Percentiles rank a stretch among this genome's conserved stretches.
Conservation (phyloP, 2,888 invertebrate genomes). For the Oscheius sp. region DNA sequence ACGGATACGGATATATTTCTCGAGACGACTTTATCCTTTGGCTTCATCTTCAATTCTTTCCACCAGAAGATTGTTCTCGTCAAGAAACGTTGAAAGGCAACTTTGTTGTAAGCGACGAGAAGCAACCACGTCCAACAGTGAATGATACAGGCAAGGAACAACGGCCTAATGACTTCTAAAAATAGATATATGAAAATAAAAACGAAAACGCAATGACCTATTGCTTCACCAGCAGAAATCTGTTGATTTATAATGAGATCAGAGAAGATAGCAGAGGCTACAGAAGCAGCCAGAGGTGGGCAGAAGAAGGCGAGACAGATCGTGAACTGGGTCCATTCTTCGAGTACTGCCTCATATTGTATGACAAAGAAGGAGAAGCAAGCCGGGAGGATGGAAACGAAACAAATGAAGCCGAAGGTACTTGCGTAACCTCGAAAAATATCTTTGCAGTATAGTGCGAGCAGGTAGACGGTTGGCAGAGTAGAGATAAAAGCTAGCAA, state of each 20-base stretch:
- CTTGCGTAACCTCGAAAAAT: not conserved
- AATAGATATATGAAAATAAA: not conserved
- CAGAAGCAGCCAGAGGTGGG: conserved; percentile 4
- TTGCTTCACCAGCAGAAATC: not conserved
- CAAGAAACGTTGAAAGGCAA: not conserved
- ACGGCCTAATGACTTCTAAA: not conserved
- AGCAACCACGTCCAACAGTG: conserved; percentile 3
- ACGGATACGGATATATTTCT: too few species aligned
- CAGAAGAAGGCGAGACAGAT: not conserved
- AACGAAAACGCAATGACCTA: not conserved
- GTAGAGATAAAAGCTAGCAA: not conserved
- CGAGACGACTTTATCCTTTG: too few species aligned
- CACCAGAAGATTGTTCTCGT: not conserved
- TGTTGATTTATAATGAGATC: not conserved
- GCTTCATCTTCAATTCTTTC: not conserved
- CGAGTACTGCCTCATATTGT: conserved; percentile 12
- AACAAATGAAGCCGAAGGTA: not conserved
- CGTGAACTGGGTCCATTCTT: not conserved
- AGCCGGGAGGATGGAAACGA: not conserved
- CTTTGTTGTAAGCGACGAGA: not conserved
- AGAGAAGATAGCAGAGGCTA: not conserved
- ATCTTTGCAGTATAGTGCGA: conserved; percentile 2
- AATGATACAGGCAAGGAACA: not conserved
- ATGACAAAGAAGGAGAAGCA: not conserved
- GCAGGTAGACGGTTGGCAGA: conserved; percentile 14